Base-by-base conservation (phyloP, 2,888 invertebrate species). In the Leptinotarsa tumamoca region DNA sequence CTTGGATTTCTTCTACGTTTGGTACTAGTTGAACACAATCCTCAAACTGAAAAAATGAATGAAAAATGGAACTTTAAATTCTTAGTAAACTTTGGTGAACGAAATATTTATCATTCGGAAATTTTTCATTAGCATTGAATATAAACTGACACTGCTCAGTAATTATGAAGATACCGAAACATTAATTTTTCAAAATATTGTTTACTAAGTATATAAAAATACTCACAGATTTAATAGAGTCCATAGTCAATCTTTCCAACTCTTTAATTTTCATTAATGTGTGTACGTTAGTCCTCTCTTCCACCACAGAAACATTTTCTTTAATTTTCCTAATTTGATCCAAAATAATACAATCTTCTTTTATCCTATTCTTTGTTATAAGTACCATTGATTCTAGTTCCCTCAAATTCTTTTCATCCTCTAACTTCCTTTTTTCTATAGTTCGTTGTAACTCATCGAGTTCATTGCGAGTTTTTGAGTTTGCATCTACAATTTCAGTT, bases 161-260 rank as follows among this genome's bases (percentile, higher is more conserved):
- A 33, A 33, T 33, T 10, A 33, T 33, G 10, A 33, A 33, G 33
- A 33, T 2, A 7, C 10, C 43, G 10, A 43, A 43, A 43, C 43
- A 43, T 43, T 10, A 2, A 3, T 10, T 43, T 43, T 43, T 10
- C 10, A 43, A 43, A 43, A 43, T 43, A 43, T 10, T 10, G 43
- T 10, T 43, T 43, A 43, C 10, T 10, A 18, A 51, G 15, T 61
- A 5, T n/a, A 52, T 52, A 5, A 17, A 58, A 18, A 61, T 15
- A 73, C 76, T 76, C 21, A 76, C 76, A 56, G 68, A 56, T 68
- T 76, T 56, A 7, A 54, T 52, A 15, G 76, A 72, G 21, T 75
- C 75, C 18, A 69, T 49, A 13, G 67, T 67, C 18, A 72, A 49
- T 58, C 49, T 43, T 27, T 76, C 69, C 51, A 72, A 18, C 21